phyloP scores from a whole-genome alignment of 2,797 vertebrate species.

The Rhabdomys pumilio region DNA sequence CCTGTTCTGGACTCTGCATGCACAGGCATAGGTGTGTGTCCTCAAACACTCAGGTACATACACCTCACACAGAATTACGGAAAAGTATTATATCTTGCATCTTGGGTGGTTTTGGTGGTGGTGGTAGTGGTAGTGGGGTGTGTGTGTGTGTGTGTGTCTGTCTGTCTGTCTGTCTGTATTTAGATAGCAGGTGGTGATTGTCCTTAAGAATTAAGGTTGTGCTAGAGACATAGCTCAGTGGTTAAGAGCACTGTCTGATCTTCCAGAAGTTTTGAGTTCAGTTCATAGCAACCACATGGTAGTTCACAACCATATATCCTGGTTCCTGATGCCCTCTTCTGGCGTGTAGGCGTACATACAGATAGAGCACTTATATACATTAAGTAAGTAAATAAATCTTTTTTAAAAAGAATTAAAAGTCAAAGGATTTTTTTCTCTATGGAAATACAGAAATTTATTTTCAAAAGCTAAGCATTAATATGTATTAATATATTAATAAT shows the following conservation, averaged over 20 bases:
- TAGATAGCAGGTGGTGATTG: constrained; percentile 40
- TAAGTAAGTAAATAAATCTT: not conserved
- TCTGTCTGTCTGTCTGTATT: not conserved
- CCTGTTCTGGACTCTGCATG: not conserved
- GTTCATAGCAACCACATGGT: not conserved
- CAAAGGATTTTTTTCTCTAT: not conserved
- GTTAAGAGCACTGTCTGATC: not conserved
- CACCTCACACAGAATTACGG: not conserved
- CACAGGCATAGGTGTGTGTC: not conserved
- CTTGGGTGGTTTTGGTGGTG: not conserved
- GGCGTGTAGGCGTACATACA: not conserved
- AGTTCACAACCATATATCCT: not conserved
- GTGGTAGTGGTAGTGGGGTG: too few species aligned
- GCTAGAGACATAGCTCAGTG: not conserved
- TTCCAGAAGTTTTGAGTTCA: not conserved
- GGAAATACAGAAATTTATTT: constrained; percentile 49
- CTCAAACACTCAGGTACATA: not conserved
- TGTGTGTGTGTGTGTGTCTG: not conserved
- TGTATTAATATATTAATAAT: not conserved
- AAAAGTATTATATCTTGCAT: not conserved
- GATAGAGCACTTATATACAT: not conserved
- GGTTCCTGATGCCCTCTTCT: not conserved
- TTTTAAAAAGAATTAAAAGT: constrained; percentile 20
- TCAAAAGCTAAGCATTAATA: constrained; percentile 30
- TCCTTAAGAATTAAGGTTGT: constrained; percentile 19